Conservation (phyloP, 2,797 vertebrate species). For the Alca torda region DNA sequence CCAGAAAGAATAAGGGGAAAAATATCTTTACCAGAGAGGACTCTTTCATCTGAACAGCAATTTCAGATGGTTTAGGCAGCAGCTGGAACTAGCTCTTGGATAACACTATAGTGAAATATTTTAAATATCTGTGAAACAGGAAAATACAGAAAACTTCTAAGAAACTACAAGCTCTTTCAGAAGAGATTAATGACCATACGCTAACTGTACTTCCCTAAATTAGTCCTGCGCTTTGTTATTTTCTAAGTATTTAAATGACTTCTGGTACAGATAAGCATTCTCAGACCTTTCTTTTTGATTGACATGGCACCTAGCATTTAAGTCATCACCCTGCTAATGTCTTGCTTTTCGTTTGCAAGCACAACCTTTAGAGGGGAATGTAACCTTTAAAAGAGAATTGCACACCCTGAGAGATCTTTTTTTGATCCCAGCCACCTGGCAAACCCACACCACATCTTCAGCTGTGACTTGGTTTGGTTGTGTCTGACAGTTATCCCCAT, state of each 20-base stretch:
- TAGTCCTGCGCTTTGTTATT: background rate
- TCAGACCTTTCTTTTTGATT: background rate
- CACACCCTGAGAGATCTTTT: background rate
- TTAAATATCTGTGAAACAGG: background rate
- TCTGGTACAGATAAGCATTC: background rate
- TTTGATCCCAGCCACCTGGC: background rate
- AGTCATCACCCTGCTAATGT: background rate
- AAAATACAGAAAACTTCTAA: background rate
- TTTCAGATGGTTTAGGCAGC: background rate
- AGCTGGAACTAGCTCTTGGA: background rate
- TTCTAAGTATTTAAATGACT: background rate
- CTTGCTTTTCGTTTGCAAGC: background rate
- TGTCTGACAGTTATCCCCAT: background rate
- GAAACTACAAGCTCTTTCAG: background rate
- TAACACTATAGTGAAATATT: background rate
- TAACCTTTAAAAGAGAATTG: constrained; percentile 28
- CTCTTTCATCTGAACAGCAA: background rate
- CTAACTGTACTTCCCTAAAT: background rate
- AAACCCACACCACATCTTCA: background rate
- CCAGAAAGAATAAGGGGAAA: background rate
- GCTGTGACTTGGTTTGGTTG: background rate
- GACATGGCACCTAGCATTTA: background rate
- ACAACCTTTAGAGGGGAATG: constrained; percentile 39
- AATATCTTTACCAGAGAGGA: background rate
- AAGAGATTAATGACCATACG: background rate